Evolutionary conservation across 2,888 invertebrate genomes (phyloP), one percentile per base, ranked within the genome.

Genomic region (Pachymerium ferrugineum): DNA sequence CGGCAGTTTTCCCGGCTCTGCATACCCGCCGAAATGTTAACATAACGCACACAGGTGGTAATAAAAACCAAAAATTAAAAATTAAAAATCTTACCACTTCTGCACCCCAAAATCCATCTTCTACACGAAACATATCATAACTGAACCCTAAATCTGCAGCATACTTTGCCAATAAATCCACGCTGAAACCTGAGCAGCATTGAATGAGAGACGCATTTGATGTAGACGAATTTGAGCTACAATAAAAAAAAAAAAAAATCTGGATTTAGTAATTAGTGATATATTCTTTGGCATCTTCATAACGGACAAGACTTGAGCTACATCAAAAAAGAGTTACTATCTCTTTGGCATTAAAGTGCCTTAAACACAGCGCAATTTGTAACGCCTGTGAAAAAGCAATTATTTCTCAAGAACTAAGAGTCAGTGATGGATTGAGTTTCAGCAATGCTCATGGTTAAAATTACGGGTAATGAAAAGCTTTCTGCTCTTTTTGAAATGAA

Each of bases 181-280:
- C 95, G 84, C 97, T 98, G 84, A 98, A 95, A 8, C 99, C 99
- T 76, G 95, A 94, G 83, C 98, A 99, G 85, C 99, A 99, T 82
- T 94, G 93, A 16, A 30, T 12, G 19, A 54, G 6, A 22, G 54
- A 54, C 16, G 54, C 54, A 22, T 54, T 54, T 6, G n/a, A 6
- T 12, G 54, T 14, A 22, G 22, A 6, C 8, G 54, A 5, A 22
- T 19, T 54, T 19, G 14, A 22, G 16, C 22, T 54, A 14, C 12
- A 33, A 33, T 8, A 33, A 33, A 33, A 12, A 33, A 33, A 33
- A 8, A 33, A 33, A 33, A 33, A 33, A 33, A 33, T 8, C n/a
- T n/a, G n/a, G n/a, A 33, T 12, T 33, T 8, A 33, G 12, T 8
- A 33, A 12, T 33, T 33, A 8, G 33, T 8, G 12, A 33, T 33